Percentiles rank a stretch among this genome's conserved stretches.
These are phyloP conservation scores for Scolopax rusticola DNA, from an alignment of 2,797 vertebrate species.

Conservation along the genomic window DNA sequence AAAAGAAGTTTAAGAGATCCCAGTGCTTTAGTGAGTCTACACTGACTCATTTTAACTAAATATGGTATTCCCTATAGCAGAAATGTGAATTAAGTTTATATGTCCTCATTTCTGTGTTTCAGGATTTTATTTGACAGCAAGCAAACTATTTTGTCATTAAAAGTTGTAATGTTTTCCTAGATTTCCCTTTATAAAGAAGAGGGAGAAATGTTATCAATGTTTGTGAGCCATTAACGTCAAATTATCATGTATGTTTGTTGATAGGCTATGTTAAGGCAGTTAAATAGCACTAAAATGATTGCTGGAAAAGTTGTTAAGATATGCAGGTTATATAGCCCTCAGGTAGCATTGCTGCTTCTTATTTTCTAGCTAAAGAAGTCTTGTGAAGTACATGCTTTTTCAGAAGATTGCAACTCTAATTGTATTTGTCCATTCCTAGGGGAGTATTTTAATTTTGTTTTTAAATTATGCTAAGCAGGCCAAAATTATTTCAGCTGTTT, in stretches of 20 bases:
- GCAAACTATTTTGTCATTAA: background rate
- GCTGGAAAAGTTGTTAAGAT: background rate
- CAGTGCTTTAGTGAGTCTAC: background rate
- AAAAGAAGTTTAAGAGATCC: background rate
- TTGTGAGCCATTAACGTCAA: background rate
- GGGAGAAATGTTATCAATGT: background rate
- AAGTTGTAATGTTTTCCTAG: background rate
- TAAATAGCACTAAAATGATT: background rate
- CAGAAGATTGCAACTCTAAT: background rate
- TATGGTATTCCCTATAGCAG: fast-evolving
- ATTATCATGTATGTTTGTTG: background rate
- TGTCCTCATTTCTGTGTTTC: background rate
- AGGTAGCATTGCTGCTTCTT: background rate
- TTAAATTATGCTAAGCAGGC: background rate
- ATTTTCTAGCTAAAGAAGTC: background rate
- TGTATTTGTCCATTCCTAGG: background rate
- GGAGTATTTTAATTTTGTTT: background rate
- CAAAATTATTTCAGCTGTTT: background rate
- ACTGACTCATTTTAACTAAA: background rate
- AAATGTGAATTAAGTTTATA: background rate
- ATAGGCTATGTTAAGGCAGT: fast-evolving
- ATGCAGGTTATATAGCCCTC: background rate
- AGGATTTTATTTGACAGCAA: background rate
- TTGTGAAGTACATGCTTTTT: background rate
- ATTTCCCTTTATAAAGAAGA: background rate